A percentile compares a stretch with the other conserved stretches of the same genome.
These are phyloP conservation scores for Prunella himalayana DNA, from an alignment of 2,113 vertebrate genomes.

Conservation along the genomic window DNA sequence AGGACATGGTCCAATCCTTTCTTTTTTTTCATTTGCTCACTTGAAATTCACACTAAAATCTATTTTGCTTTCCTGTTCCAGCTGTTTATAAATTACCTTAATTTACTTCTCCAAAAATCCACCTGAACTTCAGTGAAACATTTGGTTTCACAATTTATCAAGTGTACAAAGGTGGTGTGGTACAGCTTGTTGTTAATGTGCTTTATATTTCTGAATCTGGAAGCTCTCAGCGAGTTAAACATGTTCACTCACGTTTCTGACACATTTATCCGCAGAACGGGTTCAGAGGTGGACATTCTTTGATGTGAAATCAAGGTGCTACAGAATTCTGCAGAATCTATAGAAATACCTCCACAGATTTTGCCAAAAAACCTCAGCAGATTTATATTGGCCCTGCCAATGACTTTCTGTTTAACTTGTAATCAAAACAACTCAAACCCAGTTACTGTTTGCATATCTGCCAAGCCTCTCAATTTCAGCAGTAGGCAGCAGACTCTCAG, in stretches of 20 bases:
- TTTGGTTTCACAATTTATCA: neutral
- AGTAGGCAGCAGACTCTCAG: conserved; percentile 77
- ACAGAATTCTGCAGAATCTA: conserved; percentile 39
- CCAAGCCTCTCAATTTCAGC: conserved; percentile 82
- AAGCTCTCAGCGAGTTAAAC: neutral
- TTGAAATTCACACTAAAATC: neutral
- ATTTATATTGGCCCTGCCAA: conserved; percentile 77
- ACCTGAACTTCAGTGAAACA: neutral
- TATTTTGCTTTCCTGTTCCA: neutral
- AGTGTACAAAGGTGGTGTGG: neutral
- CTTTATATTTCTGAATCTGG: neutral
- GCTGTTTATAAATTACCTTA: neutral
- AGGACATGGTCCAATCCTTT: neutral
- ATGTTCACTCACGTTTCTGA: neutral
- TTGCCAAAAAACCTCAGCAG: conserved; percentile 73
- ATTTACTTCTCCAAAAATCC: neutral
- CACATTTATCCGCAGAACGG: neutral
- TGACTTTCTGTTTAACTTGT: conserved; percentile 85
- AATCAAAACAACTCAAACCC: conserved; percentile 88
- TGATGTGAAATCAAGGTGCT: conserved; percentile 39
- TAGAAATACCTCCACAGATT: conserved; percentile 52
- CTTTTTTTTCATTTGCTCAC: neutral
- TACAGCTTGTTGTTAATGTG: neutral
- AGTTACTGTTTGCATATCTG: conserved; percentile 84
- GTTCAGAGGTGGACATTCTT: conserved; percentile 12